Base-by-base conservation (phyloP, 2,888 invertebrate genomes). In the Hanleya hanleyi region DNA sequence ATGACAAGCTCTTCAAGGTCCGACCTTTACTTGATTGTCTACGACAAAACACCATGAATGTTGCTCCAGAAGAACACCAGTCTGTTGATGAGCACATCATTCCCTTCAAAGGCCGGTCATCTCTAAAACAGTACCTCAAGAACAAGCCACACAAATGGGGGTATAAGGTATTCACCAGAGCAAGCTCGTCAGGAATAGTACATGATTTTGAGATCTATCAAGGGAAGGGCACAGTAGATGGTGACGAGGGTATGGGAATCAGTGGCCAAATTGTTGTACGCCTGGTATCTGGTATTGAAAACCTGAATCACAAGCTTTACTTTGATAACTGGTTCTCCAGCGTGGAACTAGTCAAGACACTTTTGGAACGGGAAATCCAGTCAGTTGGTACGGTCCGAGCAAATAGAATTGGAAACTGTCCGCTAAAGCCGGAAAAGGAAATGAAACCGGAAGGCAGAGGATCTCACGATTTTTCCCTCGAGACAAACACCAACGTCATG, bases 41-140 rank as follows among this genome's bases (percentile, higher is more conserved):
- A 33, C 7, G 33, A 22, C n/a, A 26, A 9, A 65, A 81, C 69
- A 77, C 80, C 47, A 36, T 62, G 37, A 79, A 76, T 69, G 73
- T 86, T 66, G 78, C 82, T 71, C 79, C 82, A 32, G 83, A 84
- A 70, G 85, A 87, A 70, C 67, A 80, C 37, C 67, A 77, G 57
- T 75, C 80, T 15, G 71, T 86, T 33, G 86, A 87, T 74, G 84
- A 87, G 70, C 71, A 83, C 15, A 85, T 84, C 74, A 80, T 83
- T 5, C 83, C 85, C 32, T 87, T 85, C 80, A 86, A 85, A 73
- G 84, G 85, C 3, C 70, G 77, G 33, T 69, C 50, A 6, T 71
- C 69, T 67, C 36, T 77, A n/a, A 75, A 67, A 57, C 74, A 77
- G 47, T 79, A 76, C 66, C 67, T 77, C 33, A 51, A 64, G 7